phyloP scores from a whole-genome alignment of 2,888 invertebrate species.

The Stenichneumon culpator region DNA sequence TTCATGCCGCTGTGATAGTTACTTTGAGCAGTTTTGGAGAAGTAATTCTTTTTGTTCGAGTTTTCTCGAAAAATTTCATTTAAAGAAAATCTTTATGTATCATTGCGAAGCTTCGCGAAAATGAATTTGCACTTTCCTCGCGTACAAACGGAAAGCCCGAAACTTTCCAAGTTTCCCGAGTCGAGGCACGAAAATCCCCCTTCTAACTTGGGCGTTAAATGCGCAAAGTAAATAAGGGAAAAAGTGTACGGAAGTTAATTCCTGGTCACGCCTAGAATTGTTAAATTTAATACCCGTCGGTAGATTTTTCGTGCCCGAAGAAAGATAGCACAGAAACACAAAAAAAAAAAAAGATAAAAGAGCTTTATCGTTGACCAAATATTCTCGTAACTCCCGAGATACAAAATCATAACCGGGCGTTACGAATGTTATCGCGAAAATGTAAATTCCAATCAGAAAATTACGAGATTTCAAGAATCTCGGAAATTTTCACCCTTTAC shows the following conservation, averaged over 20 bases:
- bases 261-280: background rate
- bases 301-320: background rate
- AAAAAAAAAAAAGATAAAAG: constrained; percentile 1
- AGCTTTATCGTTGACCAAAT: constrained; percentile 15
- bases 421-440: constrained; percentile 50
- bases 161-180: background rate
- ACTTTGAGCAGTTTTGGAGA: background rate
- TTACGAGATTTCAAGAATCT: constrained; percentile 25
- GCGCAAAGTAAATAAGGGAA: constrained; percentile 2
- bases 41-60: background rate
- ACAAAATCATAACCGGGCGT: background rate
- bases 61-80: background rate
- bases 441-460: constrained; percentile 32
- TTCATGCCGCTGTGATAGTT: background rate
- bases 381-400: constrained; percentile 9
- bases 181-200: background rate
- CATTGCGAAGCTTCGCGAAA: background rate
- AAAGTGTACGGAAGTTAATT: background rate
- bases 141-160: background rate
- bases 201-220: background rate
- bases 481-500: constrained; percentile 8
- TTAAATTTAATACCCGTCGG: background rate
- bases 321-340: background rate
- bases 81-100: background rate
- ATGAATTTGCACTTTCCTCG: background rate